phyloP scores from a whole-genome alignment of 2,888 invertebrate genomes.

The Leucania comma region DNA sequence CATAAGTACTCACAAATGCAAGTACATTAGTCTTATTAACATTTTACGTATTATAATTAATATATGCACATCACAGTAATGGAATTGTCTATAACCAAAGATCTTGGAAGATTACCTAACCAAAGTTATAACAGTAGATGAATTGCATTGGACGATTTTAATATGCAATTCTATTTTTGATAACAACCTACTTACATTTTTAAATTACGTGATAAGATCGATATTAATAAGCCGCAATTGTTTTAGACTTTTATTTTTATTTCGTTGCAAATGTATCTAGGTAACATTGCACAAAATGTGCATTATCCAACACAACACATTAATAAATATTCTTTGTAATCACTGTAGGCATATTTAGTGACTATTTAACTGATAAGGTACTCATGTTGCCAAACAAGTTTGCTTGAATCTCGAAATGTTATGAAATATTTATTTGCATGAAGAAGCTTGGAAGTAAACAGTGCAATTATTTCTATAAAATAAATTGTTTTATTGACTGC shows the following conservation, averaged over 20 bases:
- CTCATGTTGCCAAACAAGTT: constrained; percentile 82
- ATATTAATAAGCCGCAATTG: constrained; percentile 48
- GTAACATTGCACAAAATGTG: constrained; percentile 53
- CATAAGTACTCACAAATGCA: constrained; percentile 51
- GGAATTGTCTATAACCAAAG: constrained; percentile 75
- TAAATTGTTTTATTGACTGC: constrained; percentile 66
- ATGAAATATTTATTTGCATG: constrained; percentile 87
- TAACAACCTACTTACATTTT: constrained; percentile 62
- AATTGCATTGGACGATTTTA: constrained; percentile 64
- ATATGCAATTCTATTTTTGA: constrained; percentile 73
- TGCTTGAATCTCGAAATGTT: constrained; percentile 85
- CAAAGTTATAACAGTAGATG: constrained; percentile 71
- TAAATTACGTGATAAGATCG: constrained; percentile 50
- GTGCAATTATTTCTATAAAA: constrained; percentile 85
- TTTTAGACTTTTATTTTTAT: constrained; percentile 25
- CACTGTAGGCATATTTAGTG: constrained; percentile 61
- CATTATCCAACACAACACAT: constrained; percentile 31
- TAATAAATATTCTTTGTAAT: constrained; percentile 45
- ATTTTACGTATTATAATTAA: constrained; percentile 25
- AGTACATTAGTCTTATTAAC: constrained; percentile 61
- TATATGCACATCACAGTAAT: constrained; percentile 67
- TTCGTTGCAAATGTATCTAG: constrained; percentile 38
- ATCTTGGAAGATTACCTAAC: constrained; percentile 71
- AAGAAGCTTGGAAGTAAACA: constrained; percentile 86
- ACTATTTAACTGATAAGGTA: constrained; percentile 70